Evolutionary conservation across 30 jellyfish, hydroid and myxozoan species (phyloP).

Genomic region (Catostylus mosaicus): DNA sequence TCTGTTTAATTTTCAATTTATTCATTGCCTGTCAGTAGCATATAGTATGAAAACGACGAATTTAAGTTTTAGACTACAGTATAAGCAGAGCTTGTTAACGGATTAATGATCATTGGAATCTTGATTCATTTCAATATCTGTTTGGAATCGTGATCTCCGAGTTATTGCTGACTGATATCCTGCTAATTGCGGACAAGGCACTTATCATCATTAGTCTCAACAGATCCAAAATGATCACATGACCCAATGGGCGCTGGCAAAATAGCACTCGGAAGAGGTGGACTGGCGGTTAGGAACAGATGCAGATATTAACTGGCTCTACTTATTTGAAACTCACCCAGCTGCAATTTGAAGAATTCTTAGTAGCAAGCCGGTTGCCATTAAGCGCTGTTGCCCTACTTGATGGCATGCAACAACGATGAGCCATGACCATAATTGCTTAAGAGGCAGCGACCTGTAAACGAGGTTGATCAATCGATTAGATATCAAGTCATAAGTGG

Average conservation of each 20-base stretch:
- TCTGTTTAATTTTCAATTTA: no score
- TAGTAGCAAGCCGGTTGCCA: slow-evolving; percentile 96
- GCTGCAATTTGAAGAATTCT: slow-evolving; percentile 93
- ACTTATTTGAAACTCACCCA: slow-evolving; percentile 63
- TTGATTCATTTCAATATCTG: no score
- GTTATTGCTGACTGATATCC: neutral
- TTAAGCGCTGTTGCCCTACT: slow-evolving; percentile 94
- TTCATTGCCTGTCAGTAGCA: no score
- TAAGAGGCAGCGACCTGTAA: slow-evolving; percentile 81
- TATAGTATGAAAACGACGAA: no score
- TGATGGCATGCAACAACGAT: slow-evolving; percentile 96
- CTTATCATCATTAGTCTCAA: neutral
- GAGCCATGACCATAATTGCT: slow-evolving; percentile 96
- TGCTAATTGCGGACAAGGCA: neutral
- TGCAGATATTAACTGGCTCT: neutral
- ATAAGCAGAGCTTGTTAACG: neutral
- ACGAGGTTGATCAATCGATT: neutral
- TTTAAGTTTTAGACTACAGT: neutral
- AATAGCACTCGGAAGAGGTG: neutral
- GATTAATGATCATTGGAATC: neutral
- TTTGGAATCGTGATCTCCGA: no score
- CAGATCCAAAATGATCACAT: neutral
- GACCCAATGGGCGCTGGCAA: neutral
- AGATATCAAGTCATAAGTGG: neutral
- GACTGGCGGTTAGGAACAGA: neutral